Conservation (phyloP, 2,113 vertebrate genomes). For the Tenrec ecaudatus region DNA sequence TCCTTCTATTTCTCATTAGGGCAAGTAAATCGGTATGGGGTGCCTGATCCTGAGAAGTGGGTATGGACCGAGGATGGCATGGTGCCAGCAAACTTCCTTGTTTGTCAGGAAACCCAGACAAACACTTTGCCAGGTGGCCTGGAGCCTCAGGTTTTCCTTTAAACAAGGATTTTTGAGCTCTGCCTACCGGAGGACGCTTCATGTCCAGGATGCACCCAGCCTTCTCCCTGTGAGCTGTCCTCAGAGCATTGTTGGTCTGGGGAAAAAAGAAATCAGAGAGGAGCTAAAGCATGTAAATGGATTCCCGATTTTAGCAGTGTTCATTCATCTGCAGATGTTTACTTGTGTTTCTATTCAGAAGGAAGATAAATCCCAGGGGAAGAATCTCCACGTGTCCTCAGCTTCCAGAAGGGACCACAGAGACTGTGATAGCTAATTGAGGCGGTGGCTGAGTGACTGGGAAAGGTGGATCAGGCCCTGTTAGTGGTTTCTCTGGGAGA, state of each 20-base stretch:
- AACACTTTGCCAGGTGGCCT: slow-evolving; percentile 20
- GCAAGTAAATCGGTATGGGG: neutral
- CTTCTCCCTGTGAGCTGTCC: slow-evolving; percentile 2
- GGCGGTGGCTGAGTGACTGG: neutral
- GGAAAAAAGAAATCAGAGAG: slow-evolving; percentile 57
- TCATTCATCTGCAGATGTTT: slow-evolving; percentile 60
- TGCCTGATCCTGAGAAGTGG: neutral
- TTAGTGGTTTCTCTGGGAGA: neutral
- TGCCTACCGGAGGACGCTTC: neutral
- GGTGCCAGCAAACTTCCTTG: neutral
- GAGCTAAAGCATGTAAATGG: slow-evolving; percentile 19
- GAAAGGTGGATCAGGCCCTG: neutral
- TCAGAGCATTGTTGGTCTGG: neutral
- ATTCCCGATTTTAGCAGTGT: slow-evolving; percentile 43
- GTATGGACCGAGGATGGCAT: neutral
- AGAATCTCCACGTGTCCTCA: neutral
- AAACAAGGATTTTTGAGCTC: slow-evolving; percentile 28
- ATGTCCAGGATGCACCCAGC: neutral
- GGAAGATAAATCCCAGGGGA: slow-evolving; percentile 28
- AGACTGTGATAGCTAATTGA: slow-evolving; percentile 24
- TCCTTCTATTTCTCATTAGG: slow-evolving; percentile 4
- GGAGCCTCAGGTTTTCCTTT: neutral
- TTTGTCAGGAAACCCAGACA: neutral
- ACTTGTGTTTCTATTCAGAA: slow-evolving; percentile 46
- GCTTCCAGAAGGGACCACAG: neutral